These are phyloP conservation scores for Noctua comes DNA, from an alignment of 2,888 invertebrate genomes.

Conservation along the genomic window DNA sequence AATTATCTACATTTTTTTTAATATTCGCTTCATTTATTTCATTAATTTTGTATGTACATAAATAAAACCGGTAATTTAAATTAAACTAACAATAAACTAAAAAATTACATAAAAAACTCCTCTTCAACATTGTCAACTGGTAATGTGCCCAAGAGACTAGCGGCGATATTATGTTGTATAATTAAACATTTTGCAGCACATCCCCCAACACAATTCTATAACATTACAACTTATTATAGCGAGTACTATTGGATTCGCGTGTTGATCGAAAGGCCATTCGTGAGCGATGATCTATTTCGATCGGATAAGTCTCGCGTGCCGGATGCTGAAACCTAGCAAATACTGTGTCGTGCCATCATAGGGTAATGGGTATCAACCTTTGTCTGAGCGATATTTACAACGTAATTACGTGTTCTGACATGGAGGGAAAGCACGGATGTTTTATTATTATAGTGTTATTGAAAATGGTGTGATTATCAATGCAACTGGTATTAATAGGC, in stretches of 20 bases:
- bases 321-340: constrained; percentile 89
- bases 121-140: neutral
- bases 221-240: constrained; percentile 18
- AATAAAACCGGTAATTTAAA: neutral
- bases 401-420: constrained; percentile 54
- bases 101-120: neutral
- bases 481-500: neutral
- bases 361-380: constrained; percentile 34
- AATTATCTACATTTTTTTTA: neutral
- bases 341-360: constrained; percentile 76
- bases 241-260: constrained; percentile 83
- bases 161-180: neutral
- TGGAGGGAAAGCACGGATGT: constrained; percentile 47
- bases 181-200: neutral
- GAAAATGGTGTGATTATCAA: neutral
- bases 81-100: neutral
- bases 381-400: constrained; percentile 60
- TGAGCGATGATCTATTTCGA: constrained; percentile 88
- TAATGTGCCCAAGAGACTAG: neutral
- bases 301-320: constrained; percentile 86
- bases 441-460: constrained; percentile 23
- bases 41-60: neutral
- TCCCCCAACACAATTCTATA: neutral
- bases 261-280: constrained; percentile 78
- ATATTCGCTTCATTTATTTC: no score